Conservation (phyloP, 2,888 invertebrate genomes). For the Himalopsyche japonica region DNA sequence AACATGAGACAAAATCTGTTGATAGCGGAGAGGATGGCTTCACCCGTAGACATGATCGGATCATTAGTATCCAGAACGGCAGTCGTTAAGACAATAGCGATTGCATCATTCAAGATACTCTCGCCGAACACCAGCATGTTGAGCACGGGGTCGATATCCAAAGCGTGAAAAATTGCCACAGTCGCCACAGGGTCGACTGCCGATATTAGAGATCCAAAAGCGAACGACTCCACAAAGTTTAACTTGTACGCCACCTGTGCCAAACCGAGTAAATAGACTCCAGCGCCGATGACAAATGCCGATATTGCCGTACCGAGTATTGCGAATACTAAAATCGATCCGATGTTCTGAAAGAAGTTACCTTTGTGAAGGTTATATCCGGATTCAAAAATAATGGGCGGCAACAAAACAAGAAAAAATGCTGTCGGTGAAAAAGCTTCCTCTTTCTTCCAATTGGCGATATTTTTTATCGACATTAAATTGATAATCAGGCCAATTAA, state of each 20-base stretch:
- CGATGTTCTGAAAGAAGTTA: slow-evolving; percentile 95
- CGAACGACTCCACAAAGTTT: slow-evolving; percentile 96
- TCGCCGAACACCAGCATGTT: slow-evolving; percentile 99
- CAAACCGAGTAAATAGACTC: slow-evolving; percentile 91
- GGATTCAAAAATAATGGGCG: slow-evolving; percentile 99
- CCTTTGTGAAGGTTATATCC: slow-evolving; percentile 99
- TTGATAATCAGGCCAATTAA: slow-evolving; percentile 90
- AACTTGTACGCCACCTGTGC: slow-evolving; percentile 90
- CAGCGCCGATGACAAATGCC: slow-evolving; percentile 94
- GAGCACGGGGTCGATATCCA: slow-evolving; percentile 94
- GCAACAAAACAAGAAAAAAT: slow-evolving; percentile 93
- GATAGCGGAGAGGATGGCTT: slow-evolving; percentile 85
- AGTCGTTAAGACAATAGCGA: slow-evolving; percentile 96
- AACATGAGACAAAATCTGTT: slow-evolving; percentile 95
- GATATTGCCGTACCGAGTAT: slow-evolving; percentile 97
- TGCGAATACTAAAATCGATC: slow-evolving; percentile 97
- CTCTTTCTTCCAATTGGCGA: slow-evolving; percentile 95
- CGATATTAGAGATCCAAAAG: slow-evolving; percentile 96
- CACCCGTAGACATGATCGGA: slow-evolving; percentile 68
- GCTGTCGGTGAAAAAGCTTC: slow-evolving; percentile 98
- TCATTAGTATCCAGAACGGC: slow-evolving; percentile 74
- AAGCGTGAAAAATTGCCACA: slow-evolving; percentile 96
- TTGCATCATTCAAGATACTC: slow-evolving; percentile 96
- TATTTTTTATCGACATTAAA: slow-evolving; percentile 83
- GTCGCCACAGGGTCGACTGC: slow-evolving; percentile 99